These are phyloP conservation scores for Myopa tessellatipennis DNA, from an alignment of 2,888 invertebrate genomes.

Conservation along the genomic window DNA sequence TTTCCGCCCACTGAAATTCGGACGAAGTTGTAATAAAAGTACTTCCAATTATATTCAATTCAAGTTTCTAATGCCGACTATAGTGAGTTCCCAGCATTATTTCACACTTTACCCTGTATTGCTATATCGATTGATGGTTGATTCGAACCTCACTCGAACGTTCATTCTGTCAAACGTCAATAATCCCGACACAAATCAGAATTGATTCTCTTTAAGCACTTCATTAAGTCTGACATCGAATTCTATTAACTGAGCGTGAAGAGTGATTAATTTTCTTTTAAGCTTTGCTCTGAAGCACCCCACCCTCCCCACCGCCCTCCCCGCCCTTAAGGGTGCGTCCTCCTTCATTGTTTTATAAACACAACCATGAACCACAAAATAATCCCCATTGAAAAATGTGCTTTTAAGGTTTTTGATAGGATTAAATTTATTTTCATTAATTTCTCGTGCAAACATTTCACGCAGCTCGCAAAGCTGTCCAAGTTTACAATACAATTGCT, in stretches of 20 bases:
- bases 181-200: no score
- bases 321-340: neutral
- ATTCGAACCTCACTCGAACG: no score
- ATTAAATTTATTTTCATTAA: constrained; percentile 19
- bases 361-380: constrained; percentile 22
- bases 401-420: constrained; percentile 37
- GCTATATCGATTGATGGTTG: no score
- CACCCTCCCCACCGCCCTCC: neutral
- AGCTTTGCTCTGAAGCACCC: neutral
- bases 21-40: no score
- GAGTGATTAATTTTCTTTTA: neutral
- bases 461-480: no score
- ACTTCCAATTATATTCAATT: no score
- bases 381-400: constrained; percentile 48
- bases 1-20: no score
- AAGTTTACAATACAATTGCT: no score
- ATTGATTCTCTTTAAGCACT: neutral
- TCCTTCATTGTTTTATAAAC: neutral
- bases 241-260: neutral
- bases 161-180: no score
- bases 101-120: no score
- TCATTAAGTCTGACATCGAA: neutral
- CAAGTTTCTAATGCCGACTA: no score
- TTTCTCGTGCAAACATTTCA: neutral
- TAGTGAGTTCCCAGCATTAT: no score